Base-by-base conservation (phyloP, 1,140 invertebrate species). In the Oreohelix idahoensis region DNA sequence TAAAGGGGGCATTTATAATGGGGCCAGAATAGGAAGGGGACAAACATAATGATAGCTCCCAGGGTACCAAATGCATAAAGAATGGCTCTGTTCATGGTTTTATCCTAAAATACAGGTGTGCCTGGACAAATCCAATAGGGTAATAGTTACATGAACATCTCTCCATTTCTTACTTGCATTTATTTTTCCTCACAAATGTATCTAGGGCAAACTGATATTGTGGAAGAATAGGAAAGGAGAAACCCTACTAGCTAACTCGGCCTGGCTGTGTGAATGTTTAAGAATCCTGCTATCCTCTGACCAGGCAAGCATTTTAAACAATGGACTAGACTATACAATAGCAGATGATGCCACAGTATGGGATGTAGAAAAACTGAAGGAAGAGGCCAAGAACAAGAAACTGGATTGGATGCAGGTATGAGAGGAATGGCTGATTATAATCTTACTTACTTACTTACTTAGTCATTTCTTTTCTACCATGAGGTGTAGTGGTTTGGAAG, bases 291-390 rank as follows among this genome's bases (percentile, higher is more conserved):
- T 51, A 20, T 51, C 45, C 36, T 32, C 74, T 23, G 32, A n/a
- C 11, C 45, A 39, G 29, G 20, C 5, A n/a, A 35, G 39, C 45
- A 51, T 49, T 8, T 2, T 29, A 32, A 76, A 76, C 32, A 76
- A 76, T 76, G 74, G 74, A 76, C 32, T 76, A 17, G n/a, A 76
- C 29, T 45, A 76, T 51, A 76, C 74, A 39, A 76, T 76, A 53
- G 39, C 74, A 49, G 74, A 76, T 76, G 45, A 76, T 1, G n/a
- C 45, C 26, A 20, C 11, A 8, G 74, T 76, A 35, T 76, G 74
- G 74, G 1, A 15, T 29, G 32, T 53, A 20, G 74, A 76, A 32
- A 53, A 26, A 35, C 42, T 76, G 2, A 35, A 76, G 20, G 32
- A 76, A 49, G 74, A 76, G 29, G 32, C 29, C 32, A 53, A 76